Evolutionary conservation across 2,888 invertebrate species (phyloP).

Genomic region (Thecophora atra): DNA sequence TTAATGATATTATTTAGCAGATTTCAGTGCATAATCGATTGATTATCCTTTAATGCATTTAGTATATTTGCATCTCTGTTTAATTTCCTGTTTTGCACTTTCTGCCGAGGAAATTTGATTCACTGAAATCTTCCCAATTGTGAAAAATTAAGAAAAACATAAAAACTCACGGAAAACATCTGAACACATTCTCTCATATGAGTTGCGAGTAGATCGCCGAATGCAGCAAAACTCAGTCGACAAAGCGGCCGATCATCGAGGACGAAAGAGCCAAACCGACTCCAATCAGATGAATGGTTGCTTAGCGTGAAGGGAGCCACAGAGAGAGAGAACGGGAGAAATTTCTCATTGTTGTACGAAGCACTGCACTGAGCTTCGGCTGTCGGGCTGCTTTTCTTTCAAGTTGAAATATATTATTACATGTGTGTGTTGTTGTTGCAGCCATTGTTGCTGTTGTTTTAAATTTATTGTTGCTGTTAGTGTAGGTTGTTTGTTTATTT

Average conservation of each 20-base stretch:
- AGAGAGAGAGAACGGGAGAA: too few species aligned
- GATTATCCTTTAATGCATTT: too few species aligned
- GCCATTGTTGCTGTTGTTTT: background rate
- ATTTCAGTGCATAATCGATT: too few species aligned
- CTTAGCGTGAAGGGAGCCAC: too few species aligned
- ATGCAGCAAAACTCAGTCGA: conserved; percentile 35
- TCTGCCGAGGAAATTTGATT: too few species aligned
- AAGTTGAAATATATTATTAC: background rate
- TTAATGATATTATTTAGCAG: too few species aligned
- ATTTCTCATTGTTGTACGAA: background rate
- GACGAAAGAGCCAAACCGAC: background rate
- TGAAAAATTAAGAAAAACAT: background rate
- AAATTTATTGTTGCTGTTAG: background rate
- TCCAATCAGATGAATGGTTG: background rate
- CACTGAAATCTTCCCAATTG: background rate
- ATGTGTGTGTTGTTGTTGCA: background rate
- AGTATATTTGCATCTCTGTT: too few species aligned
- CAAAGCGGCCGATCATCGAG: background rate
- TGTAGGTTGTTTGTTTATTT: background rate
- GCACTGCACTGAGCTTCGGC: background rate
- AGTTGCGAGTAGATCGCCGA: conserved; percentile 47
- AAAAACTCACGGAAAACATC: conserved; percentile 43
- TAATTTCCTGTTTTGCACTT: too few species aligned
- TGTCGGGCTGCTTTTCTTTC: background rate
- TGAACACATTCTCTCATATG: conserved; percentile 52